Base-by-base conservation (phyloP, 2,797 vertebrate genomes). In the Pseudochromis fuscus region DNA sequence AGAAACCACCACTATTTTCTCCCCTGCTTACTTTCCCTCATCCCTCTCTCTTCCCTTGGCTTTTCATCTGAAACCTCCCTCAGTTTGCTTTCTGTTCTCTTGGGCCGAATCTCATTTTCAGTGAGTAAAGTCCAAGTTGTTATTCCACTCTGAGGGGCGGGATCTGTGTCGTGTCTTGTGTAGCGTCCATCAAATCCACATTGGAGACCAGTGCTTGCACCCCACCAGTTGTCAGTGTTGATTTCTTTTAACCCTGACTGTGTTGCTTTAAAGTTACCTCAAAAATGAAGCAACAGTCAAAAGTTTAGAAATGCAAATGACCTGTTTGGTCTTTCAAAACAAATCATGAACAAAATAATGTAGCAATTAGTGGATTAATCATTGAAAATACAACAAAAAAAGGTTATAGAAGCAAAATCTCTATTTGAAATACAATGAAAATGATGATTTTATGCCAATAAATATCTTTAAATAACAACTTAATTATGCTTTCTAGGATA, bases 51-150 rank as follows among this genome's bases (percentile, higher is more conserved):
- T 66, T 69, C 44, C 23, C 49, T 52, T 67, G 66, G 67, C 63
- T 79, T 81, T 83, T 74, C 57, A 72, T 80, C 69, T 79, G 53
- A 81, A 85, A 76, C 60, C 52, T 23, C 40, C 65, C 46, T 72
- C 60, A 12, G 42, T 74, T 70, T 75, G 40, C 30, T 76, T 52
- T 70, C 44, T 63, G 25, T 74, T 76, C 55, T 70, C 46, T 56
- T 0, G 6, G 45, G 72, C 25, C 19, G 33, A 65, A 75, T 81
- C 69, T 66, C 28, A 77, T 75, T 77, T 83, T 46, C n/a, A 31
- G 53, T 40, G 40, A 40, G 42, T 64, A 67, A 52, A 76, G 59
- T 75, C 40, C 30, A 66, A 57, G 21, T 18, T 67, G 52, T 78
- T 72, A 77, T 60, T 58, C 49, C 18, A 51, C 58, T 68, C 13